Conservation (phyloP, 2,797 vertebrate species). For the Numenius phaeopus region DNA sequence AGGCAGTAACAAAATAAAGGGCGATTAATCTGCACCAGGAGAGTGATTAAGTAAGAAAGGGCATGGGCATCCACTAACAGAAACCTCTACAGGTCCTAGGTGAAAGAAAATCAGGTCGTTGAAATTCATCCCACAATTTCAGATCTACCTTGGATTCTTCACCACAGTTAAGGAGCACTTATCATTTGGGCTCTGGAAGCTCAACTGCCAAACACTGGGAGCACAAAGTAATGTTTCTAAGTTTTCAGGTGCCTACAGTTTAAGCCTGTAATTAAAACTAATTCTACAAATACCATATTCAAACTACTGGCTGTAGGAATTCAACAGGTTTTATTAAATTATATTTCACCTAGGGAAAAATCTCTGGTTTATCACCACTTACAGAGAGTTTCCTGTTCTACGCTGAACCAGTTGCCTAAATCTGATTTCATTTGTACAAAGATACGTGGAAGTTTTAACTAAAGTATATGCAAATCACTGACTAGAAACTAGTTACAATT, state of each 20-base stretch:
- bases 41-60: background rate
- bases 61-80: fast-evolving
- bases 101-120: background rate
- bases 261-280: background rate
- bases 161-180: background rate
- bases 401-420: background rate
- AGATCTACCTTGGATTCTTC: background rate
- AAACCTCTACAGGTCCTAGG: fast-evolving
- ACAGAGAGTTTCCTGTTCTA: background rate
- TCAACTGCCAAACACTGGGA: background rate
- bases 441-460: background rate
- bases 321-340: background rate
- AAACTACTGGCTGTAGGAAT: background rate
- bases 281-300: background rate
- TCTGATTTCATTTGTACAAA: background rate
- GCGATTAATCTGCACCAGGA: background rate
- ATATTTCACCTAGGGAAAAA: background rate
- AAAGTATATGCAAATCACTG: background rate
- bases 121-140: background rate
- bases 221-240: background rate
- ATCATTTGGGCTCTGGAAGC: background rate
- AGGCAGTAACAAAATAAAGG: background rate
- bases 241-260: background rate
- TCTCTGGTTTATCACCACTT: background rate
- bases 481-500: background rate